These are phyloP conservation scores for Phylloscopus trochiloides DNA, from an alignment of 2,113 vertebrate genomes.

Conservation along the genomic window DNA sequence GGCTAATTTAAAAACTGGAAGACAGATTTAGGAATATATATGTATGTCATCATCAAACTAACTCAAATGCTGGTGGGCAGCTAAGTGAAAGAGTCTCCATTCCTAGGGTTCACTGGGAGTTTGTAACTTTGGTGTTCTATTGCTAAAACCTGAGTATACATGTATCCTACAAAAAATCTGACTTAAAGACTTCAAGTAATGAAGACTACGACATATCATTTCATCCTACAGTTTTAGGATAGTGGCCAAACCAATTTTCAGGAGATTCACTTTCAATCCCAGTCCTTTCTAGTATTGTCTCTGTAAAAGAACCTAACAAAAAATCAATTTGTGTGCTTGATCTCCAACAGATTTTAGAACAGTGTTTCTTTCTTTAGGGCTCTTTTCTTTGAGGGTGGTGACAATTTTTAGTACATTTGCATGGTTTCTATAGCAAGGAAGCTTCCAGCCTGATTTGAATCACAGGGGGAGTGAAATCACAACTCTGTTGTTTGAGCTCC, in stretches of 20 bases:
- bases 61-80: not conserved
- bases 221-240: not conserved
- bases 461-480: not conserved
- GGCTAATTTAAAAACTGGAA: not conserved
- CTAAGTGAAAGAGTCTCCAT: not conserved
- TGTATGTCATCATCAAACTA: not conserved
- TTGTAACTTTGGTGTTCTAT: not conserved
- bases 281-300: not conserved
- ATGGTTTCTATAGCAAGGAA: not conserved
- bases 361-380: not conserved
- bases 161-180: not conserved
- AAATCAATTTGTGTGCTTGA: not conserved
- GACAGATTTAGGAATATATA: not conserved
- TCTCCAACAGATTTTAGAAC: not conserved
- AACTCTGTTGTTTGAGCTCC: not conserved
- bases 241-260: not conserved
- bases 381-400: not conserved
- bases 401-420: not conserved
- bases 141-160: not conserved
- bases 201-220: not conserved
- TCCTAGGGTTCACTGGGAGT: not conserved
- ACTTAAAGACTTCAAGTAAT: not conserved
- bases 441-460: not conserved
- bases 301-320: not conserved
- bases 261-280: not conserved